These are phyloP conservation scores for Cheilosia impressa DNA, from an alignment of 2,888 invertebrate genomes.

Conservation along the genomic window DNA sequence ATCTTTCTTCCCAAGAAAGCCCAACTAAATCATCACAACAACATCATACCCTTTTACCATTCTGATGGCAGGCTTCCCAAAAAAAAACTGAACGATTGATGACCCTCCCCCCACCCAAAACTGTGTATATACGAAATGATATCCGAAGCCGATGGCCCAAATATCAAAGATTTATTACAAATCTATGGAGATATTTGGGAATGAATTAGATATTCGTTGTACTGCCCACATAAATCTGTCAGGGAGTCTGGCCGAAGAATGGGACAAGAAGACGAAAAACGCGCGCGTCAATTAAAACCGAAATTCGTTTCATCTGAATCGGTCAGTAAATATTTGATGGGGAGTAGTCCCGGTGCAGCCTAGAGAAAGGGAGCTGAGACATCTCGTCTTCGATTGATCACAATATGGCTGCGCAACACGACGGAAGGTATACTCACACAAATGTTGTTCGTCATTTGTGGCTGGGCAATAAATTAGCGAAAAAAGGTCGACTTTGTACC, in stretches of 20 bases:
- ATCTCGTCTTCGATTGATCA: conserved; percentile 60
- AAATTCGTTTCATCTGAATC: conserved; percentile 69
- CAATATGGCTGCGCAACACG: conserved; percentile 42
- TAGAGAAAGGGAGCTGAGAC: conserved; percentile 1
- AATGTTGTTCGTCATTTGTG: neutral
- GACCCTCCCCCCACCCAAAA: neutral
- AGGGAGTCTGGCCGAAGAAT: conserved; percentile 18
- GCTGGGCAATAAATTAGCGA: conserved; percentile 15
- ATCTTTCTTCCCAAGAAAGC: conserved; percentile 43
- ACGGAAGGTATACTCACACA: neutral
- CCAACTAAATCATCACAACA: conserved; percentile 66
- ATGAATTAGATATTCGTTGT: conserved; percentile 60
- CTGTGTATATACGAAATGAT: conserved; percentile 2
- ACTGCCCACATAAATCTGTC: conserved; percentile 75
- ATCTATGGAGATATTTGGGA: conserved; percentile 60
- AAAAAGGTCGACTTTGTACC: neutral
- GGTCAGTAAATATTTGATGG: conserved; percentile 66
- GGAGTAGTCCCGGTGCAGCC: conserved; percentile 7
- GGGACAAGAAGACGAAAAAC: conserved; percentile 38
- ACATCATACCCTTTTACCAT: conserved; percentile 31
- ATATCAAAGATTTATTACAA: conserved; percentile 67
- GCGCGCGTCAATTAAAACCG: conserved; percentile 59
- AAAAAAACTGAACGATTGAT: conserved; percentile 1
- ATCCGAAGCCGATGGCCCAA: conserved; percentile 44
- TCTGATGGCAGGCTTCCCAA: neutral